phyloP scores from a whole-genome alignment of 2,888 invertebrate species.

The Pristionchus exspectatus region DNA sequence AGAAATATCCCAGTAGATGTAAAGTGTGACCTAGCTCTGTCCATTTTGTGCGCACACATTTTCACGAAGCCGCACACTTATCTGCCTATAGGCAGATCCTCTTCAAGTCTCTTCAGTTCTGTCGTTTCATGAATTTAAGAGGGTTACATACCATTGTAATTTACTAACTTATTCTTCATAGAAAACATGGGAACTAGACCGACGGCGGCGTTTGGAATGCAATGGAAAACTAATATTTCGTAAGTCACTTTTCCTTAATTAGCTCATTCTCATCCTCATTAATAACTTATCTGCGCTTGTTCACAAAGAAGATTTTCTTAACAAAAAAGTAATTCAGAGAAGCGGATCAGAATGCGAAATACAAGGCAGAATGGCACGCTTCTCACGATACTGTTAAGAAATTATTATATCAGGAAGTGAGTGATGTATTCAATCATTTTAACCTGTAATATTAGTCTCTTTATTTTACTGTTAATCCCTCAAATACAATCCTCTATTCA shows the following conservation, averaged over 20 bases:
- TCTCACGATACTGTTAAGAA: constrained; percentile 95
- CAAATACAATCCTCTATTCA: constrained; percentile 81
- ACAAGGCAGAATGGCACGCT: constrained; percentile 95
- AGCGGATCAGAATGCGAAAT: constrained; percentile 80
- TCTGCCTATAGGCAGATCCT: neutral
- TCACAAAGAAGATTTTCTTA: neutral
- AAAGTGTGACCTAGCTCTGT: constrained; percentile 9
- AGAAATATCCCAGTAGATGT: neutral
- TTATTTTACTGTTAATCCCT: neutral
- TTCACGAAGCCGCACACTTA: neutral
- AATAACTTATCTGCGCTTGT: neutral
- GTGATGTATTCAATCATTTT: neutral
- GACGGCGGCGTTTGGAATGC: constrained; percentile 20
- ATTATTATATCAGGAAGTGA: constrained; percentile 87
- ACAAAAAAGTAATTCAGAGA: neutral
- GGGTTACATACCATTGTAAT: neutral
- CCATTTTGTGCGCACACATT: neutral
- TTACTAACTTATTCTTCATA: neutral
- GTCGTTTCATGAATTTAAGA: neutral
- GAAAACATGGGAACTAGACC: neutral
- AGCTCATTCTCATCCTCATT: neutral
- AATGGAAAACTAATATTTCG: neutral
- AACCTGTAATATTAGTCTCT: neutral
- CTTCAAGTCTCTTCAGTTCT: neutral
- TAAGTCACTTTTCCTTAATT: neutral